phyloP scores from a whole-genome alignment of 1,140 invertebrate species.

The Dysdera silvatica region DNA sequence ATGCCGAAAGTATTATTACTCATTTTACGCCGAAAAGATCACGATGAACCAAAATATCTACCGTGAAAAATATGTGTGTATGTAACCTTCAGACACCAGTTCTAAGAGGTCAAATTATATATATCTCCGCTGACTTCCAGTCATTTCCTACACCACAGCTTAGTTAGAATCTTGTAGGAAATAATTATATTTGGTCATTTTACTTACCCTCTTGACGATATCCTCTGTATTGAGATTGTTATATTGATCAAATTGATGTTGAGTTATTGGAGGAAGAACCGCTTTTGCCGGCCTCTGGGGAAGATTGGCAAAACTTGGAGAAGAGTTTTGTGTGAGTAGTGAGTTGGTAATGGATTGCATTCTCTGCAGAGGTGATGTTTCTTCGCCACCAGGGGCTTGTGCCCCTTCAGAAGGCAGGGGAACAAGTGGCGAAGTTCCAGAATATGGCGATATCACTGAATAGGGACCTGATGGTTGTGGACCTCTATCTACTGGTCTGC shows the following conservation, averaged over 20 bases:
- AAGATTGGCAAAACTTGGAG: conserved; percentile 60
- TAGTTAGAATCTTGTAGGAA: too few relatives aligned
- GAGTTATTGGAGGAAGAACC: conserved; percentile 93
- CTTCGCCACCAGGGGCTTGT: background rate
- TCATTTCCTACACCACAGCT: too few relatives aligned
- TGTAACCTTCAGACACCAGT: too few relatives aligned
- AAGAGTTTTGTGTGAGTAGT: conserved; percentile 76
- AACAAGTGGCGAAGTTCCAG: conserved; percentile 3
- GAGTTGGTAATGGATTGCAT: conserved; percentile 98
- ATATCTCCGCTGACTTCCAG: too few relatives aligned
- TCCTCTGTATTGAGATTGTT: conserved; percentile 98
- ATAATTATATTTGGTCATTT: too few relatives aligned
- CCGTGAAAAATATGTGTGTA: too few relatives aligned
- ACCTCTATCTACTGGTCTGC: conserved; percentile 22
- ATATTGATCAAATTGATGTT: conserved; percentile 98
- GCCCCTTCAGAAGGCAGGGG: conserved; percentile 9
- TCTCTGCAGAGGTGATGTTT: conserved; percentile 73
- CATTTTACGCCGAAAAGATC: too few relatives aligned
- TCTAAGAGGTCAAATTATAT: too few relatives aligned
- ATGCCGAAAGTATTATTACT: too few relatives aligned
- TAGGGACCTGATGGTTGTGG: conserved; percentile 11
- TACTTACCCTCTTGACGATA: conserved; percentile 77
- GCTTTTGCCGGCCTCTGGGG: conserved; percentile 84
- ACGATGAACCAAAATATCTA: too few relatives aligned
- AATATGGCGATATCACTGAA: conserved; percentile 21